phyloP scores from a whole-genome alignment of 1,140 invertebrate species.

The Pentalonia nigronervosa region DNA sequence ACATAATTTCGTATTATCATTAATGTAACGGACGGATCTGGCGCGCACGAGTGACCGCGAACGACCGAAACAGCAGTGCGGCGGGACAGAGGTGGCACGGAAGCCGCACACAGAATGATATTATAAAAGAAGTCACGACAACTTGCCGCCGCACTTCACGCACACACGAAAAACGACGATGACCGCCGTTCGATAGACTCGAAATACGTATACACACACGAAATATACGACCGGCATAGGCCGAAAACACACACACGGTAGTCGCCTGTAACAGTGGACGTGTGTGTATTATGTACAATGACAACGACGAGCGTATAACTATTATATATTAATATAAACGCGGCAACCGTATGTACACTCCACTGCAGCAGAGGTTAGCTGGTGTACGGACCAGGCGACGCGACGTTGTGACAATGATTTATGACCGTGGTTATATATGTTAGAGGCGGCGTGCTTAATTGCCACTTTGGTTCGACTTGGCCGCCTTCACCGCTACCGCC shows the following conservation, averaged over 20 bases:
- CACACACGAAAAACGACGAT: not conserved
- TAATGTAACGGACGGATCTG: not conserved
- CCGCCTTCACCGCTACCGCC: not conserved
- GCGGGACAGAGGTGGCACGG: not conserved
- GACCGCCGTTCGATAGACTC: too few relatives aligned
- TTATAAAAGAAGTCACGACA: conserved; percentile 42
- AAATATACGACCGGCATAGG: too few relatives aligned
- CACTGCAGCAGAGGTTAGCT: not conserved
- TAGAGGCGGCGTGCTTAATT: not conserved
- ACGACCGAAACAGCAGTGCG: not conserved
- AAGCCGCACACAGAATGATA: not conserved
- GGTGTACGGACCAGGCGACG: not conserved
- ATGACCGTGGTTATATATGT: not conserved
- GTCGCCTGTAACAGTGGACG: not conserved
- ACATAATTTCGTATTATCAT: not conserved
- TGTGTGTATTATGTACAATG: not conserved
- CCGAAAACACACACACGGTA: too few relatives aligned
- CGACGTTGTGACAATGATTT: conserved; percentile 42
- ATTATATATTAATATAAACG: not conserved
- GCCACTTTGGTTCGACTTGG: not conserved
- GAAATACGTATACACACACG: not conserved
- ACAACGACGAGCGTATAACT: not conserved
- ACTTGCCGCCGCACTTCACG: not conserved
- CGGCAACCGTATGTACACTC: not conserved
- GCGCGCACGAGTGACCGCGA: not conserved